Evolutionary conservation across 92 coral and sea anemone genomes (phyloP), one percentile per base, ranked within the genome.

Genomic region (Plumapathes pennacea): DNA sequence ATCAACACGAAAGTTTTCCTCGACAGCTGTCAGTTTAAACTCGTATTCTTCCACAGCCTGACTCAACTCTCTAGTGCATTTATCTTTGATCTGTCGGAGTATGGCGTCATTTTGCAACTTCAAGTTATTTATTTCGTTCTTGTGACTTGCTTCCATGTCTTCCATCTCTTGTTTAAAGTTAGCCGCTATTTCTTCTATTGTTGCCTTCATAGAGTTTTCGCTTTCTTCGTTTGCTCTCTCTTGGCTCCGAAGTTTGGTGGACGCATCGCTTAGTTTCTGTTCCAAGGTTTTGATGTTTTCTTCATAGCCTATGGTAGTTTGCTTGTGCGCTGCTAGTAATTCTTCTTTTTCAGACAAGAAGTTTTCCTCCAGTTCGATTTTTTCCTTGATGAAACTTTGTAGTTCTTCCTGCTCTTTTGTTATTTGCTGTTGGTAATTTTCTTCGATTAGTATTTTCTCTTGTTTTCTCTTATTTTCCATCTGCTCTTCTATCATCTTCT

Each of bases 111-210:
- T 14, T 30, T 65, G 48, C 21, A 23, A 32, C 42, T 74, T 81
- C 46, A 68, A 9, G 26, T 50, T 54, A 19, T 66, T 78, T 25
- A 53, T 68, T 45, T 81, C 62, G 29, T 36, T 67, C 38, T 40
- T 62, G 32, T 52, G 63, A 32, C 49, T 41, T 24, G 67, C 62
- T 39, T 73, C 88, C 4, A 60, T 40, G 34, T 72, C 80, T 7
- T 17, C 22, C 12, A 29, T 61, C 45, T 72, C 67, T 30, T 8
- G 50, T 14, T 37, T 40, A 22, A 50, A 33, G 29, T 51, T 61
- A 9, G 18, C 69, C 19, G 30, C 53, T 40, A 51, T 38, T 9
- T 50, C 50, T 17, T 72, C 45, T 14, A 37, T 50, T 9, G 40
- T 26, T 1, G 32, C 43, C 39, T 13, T 62, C n/a, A 50, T 41